phyloP scores from a whole-genome alignment of 1,140 invertebrate genomes.

The Bradynema listronoti region DNA sequence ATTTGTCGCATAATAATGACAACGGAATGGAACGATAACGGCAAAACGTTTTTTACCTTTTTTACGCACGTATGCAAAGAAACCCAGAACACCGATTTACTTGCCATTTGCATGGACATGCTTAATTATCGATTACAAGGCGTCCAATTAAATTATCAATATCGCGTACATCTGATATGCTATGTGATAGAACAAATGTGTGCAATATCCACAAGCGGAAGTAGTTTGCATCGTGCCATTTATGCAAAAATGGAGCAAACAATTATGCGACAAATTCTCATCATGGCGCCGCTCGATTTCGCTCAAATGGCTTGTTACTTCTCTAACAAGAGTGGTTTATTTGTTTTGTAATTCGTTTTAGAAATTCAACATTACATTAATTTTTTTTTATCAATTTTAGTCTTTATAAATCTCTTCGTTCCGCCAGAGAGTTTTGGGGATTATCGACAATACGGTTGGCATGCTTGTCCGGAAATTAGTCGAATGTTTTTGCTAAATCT shows the following conservation, averaged over 20 bases:
- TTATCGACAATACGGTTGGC: background rate
- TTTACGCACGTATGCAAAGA: background rate
- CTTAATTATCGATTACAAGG: conserved; percentile 1
- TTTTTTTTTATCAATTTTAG: conserved; percentile 1
- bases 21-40: background rate
- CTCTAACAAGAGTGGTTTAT: no score
- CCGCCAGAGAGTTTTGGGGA: conserved; percentile 4
- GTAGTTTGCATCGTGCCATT: background rate
- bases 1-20: background rate
- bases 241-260: conserved; percentile 26
- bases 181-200: background rate
- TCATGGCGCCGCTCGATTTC: conserved; percentile 17
- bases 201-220: background rate
- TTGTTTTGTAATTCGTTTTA: background rate
- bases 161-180: background rate
- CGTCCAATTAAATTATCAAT: background rate
- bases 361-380: background rate
- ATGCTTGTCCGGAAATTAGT: conserved; percentile 9
- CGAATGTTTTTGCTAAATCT: conserved; percentile 7
- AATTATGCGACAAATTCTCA: conserved; percentile 33
- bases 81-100: background rate
- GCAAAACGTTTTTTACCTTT: background rate
- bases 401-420: conserved; percentile 7
- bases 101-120: conserved; percentile 6
- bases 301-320: background rate